phyloP scores from a whole-genome alignment of 2,797 vertebrate species.

The Mus spretus region DNA sequence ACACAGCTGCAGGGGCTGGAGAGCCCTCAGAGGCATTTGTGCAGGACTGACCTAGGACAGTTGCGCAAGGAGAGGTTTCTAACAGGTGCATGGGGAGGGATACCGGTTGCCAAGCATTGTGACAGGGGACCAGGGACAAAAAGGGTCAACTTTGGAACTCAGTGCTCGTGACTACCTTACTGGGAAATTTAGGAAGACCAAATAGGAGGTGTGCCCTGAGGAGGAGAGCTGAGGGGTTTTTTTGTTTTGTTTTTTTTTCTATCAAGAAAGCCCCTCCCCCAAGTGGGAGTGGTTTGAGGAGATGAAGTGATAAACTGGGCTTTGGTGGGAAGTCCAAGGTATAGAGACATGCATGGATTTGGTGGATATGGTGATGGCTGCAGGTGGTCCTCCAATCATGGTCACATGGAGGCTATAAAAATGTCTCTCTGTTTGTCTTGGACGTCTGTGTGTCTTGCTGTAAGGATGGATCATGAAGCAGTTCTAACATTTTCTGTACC shows the following conservation, averaged over 20 bases:
- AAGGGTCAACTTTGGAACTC: not conserved
- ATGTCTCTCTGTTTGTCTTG: not conserved
- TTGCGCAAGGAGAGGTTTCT: not conserved
- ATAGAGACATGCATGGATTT: not conserved
- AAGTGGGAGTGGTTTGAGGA: not conserved
- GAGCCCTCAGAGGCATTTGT: too few species aligned
- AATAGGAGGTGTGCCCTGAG: not conserved
- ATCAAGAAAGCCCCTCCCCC: not conserved
- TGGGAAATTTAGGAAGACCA: not conserved
- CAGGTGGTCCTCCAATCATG: not conserved
- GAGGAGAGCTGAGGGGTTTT: not conserved
- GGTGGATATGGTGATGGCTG: not conserved
- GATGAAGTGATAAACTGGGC: not conserved
- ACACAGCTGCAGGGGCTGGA: rapidly evolving
- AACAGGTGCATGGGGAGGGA: not conserved
- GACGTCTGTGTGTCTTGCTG: not conserved
- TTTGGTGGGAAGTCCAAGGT: not conserved
- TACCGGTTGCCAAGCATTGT: rapidly evolving
- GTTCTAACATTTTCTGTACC: not conserved
- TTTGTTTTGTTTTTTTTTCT: not conserved
- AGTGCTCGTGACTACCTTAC: too few species aligned
- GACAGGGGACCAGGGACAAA: not conserved
- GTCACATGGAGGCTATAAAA: not conserved
- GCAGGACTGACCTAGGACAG: not conserved
- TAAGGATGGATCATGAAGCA: not conserved